Percentiles rank a stretch among this genome's conserved stretches.
Evolutionary conservation across 2,113 vertebrate genomes (phyloP).

Genomic region (Steatornis caripensis): DNA sequence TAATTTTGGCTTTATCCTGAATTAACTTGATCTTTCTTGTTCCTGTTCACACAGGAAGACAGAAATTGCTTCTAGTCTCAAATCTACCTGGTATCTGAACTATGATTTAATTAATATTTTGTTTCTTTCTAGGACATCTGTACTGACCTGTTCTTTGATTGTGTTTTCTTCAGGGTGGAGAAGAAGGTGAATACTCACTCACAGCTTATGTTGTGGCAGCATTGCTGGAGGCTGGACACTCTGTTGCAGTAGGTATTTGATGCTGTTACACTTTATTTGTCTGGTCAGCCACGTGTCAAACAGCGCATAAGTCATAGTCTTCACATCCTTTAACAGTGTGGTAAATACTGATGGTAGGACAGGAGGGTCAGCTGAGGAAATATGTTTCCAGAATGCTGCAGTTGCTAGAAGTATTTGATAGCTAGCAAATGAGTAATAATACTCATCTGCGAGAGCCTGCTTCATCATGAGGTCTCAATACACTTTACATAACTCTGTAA

Average conservation of each 20-base stretch:
- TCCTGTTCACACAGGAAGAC: background rate
- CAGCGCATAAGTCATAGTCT: background rate
- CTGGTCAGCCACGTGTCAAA: background rate
- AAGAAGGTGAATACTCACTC: slow-evolving; percentile 44
- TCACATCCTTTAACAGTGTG: background rate
- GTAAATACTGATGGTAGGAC: background rate
- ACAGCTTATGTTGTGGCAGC: slow-evolving; percentile 51
- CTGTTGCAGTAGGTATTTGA: background rate
- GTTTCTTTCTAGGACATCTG: background rate
- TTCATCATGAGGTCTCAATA: background rate
- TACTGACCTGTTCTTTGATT: background rate
- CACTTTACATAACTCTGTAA: background rate
- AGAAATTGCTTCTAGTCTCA: background rate
- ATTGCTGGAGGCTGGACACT: slow-evolving; percentile 57
- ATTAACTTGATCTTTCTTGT: background rate
- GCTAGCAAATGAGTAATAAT: background rate
- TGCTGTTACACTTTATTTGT: background rate
- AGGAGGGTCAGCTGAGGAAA: background rate
- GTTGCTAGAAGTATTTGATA: background rate
- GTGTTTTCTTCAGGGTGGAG: slow-evolving; percentile 36
- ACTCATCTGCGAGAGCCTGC: background rate
- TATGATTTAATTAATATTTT: background rate
- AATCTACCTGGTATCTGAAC: background rate
- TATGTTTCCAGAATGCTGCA: background rate
- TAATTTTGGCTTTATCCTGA: background rate